Evolutionary conservation across 2,797 vertebrate genomes (phyloP).

Genomic region (Cirrhinus molitorella): DNA sequence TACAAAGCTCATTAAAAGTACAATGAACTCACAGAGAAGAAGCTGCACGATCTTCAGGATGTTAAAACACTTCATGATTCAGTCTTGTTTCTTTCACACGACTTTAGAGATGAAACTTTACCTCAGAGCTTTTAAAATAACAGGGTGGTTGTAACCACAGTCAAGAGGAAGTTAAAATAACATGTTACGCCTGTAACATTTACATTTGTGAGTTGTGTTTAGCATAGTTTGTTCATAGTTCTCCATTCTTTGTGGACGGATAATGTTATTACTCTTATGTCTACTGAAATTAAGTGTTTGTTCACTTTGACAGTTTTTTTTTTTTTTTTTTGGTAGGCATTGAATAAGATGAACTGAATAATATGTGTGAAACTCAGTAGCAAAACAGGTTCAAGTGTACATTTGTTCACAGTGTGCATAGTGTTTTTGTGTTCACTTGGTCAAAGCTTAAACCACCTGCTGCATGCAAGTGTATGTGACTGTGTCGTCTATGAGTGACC

Average conservation of each 20-base stretch:
- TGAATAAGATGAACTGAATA: too few relatives aligned
- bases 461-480: too few relatives aligned
- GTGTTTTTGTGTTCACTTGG: too few relatives aligned
- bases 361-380: too few relatives aligned
- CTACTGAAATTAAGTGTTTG: too few relatives aligned
- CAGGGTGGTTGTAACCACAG: neutral
- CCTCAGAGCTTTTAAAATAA: neutral
- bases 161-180: neutral
- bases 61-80: neutral
- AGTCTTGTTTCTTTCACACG: neutral
- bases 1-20: neutral
- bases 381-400: too few relatives aligned
- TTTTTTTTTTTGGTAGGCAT: too few relatives aligned
- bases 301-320: too few relatives aligned
- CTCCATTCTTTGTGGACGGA: neutral
- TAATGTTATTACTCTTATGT: neutral
- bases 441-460: too few relatives aligned
- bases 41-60: neutral
- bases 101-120: neutral
- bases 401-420: too few relatives aligned
- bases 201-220: neutral
- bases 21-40: neutral
- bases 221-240: neutral
- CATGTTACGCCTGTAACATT: neutral
- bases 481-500: too few relatives aligned